Base-by-base conservation (phyloP, 1,140 invertebrate genomes). In the Helicoverpa zea region DNA sequence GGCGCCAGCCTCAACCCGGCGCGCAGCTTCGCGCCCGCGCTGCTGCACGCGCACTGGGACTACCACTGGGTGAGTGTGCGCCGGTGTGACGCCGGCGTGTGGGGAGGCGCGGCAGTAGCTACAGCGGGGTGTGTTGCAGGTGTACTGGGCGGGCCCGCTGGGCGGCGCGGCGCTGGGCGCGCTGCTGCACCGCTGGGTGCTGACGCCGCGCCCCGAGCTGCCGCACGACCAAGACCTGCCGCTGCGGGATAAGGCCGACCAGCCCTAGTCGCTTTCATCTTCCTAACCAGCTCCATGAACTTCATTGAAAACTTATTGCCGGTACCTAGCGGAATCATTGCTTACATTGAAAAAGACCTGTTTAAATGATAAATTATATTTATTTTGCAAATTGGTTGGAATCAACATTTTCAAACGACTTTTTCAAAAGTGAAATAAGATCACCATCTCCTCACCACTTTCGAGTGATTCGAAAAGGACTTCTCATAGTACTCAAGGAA, bases 1-100 rank as follows among this genome's bases (percentile, higher is more conserved):
- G 98, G 98, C 0, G 97, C 97, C 68, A 98, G 97, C 87, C 97
- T 99, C 96, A 99, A 99, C 93, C 98, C 98, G 0, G 98, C 98
- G 0, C 96, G 98, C 81, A 97, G 97, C 61, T 96, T 99, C 72
- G 98, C 98, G 0, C 98, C 98, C 0, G 98, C 98, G 13, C 96
- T 98, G 0, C 96, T 99, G 3, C 95, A 96, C 78, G 96, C 96
- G 23, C 11, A 54, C 7, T 99, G 98, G 97, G 89, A 92, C 5
- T 87, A 97, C 88, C 97, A 98, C 74, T 98, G 98, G 97, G 96
- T 98, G 16, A 59, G 58, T 59, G 14, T 23, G 23, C 0, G 23
- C 0, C 23, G 72, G 5, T 80, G 52, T 16, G 29, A 59, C 47
- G 68, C 89, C 92, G 98, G 96, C 91, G 87, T 94, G 91, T 93